Conservation (phyloP, 2,113 vertebrate genomes). For the Anoura caudifer region DNA sequence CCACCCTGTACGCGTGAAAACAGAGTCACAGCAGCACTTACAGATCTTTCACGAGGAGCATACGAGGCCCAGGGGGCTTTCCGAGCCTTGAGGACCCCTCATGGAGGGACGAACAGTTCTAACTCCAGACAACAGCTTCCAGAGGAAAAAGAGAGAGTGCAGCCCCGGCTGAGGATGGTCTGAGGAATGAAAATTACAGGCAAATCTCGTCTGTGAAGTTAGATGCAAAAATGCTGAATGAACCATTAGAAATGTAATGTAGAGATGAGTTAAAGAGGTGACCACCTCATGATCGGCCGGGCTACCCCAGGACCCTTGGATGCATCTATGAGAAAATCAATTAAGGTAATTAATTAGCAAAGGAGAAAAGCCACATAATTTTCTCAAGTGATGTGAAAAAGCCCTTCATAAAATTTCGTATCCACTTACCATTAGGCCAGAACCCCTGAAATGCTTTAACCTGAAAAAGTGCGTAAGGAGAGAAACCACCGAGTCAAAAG, state of each 20-base stretch:
- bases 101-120: background rate
- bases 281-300: fast-evolving
- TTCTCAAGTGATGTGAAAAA: background rate
- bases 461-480: fast-evolving
- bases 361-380: background rate
- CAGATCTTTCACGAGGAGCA: background rate
- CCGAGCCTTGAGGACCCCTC: background rate
- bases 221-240: background rate
- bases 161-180: background rate
- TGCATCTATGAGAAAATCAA: background rate
- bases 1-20: fast-evolving
- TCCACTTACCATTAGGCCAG: background rate
- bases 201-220: background rate
- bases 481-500: background rate
- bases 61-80: background rate
- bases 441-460: background rate
- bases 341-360: background rate
- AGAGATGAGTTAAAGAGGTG: background rate
- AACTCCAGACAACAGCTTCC: background rate
- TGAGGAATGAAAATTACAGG: background rate
- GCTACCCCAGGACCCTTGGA: background rate
- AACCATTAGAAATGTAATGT: background rate
- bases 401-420: background rate
- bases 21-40: background rate
- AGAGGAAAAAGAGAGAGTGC: background rate